Conservation (phyloP, 2,888 invertebrate genomes). For the Tachina lurida region DNA sequence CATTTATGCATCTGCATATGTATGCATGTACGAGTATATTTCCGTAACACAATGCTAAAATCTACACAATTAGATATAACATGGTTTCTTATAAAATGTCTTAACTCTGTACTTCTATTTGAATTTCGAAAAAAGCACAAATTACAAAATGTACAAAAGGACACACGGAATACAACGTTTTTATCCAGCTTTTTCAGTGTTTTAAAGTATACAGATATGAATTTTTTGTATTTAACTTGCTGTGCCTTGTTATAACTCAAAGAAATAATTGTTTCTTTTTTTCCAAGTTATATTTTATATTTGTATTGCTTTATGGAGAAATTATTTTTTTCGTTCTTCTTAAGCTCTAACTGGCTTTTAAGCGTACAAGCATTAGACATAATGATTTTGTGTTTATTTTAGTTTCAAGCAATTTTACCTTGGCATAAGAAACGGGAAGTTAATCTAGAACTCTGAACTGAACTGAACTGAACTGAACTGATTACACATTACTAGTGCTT, state of each 20-base stretch:
- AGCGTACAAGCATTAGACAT: slow-evolving; percentile 50
- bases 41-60: slow-evolving; percentile 33
- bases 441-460: slow-evolving; percentile 64
- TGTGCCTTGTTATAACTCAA: slow-evolving; percentile 22
- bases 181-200: slow-evolving; percentile 20
- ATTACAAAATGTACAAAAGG: neutral
- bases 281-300: slow-evolving; percentile 34
- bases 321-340: slow-evolving; percentile 11
- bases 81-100: slow-evolving; percentile 37
- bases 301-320: slow-evolving; percentile 6
- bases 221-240: neutral
- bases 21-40: no score
- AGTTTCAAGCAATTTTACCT: slow-evolving; percentile 63
- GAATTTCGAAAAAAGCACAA: neutral
- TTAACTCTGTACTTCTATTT: slow-evolving; percentile 13
- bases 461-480: slow-evolving; percentile 58
- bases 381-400: slow-evolving; percentile 52
- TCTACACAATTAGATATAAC: slow-evolving; percentile 62
- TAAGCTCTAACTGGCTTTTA: slow-evolving; percentile 12
- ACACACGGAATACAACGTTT: slow-evolving; percentile 5
- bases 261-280: slow-evolving; percentile 21
- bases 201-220: neutral
- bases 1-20: no score
- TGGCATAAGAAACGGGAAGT: slow-evolving; percentile 67
- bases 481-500: slow-evolving; percentile 53